A percentile compares a stretch with the other conserved stretches of the same genome.
These are phyloP conservation scores for Sandelia bainsii DNA, from an alignment of 2,797 vertebrate genomes.

Conservation along the genomic window DNA sequence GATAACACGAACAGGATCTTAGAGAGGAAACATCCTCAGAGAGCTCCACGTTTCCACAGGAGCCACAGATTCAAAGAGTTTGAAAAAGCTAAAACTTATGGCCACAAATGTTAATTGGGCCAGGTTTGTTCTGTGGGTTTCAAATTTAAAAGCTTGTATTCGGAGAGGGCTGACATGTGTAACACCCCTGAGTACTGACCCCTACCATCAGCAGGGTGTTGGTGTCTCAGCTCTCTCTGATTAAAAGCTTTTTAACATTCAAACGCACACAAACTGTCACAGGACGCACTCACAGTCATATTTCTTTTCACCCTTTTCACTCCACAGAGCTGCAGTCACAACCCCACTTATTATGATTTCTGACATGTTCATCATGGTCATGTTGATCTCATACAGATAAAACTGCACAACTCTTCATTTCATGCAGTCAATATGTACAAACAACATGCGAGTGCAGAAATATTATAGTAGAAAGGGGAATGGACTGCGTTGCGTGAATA, in stretches of 20 bases:
- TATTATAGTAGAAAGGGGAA: too few relatives aligned
- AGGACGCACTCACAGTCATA: not conserved
- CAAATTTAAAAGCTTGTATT: slow-evolving; percentile 42
- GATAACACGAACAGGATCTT: slow-evolving; percentile 28
- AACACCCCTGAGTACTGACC: slow-evolving; percentile 10
- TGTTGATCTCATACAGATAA: not conserved
- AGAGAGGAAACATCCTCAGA: slow-evolving; percentile 17
- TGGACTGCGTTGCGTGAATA: too few relatives aligned
- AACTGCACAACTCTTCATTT: too few relatives aligned
- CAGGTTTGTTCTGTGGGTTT: not conserved
- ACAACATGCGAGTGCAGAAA: too few relatives aligned
- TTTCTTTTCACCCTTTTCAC: slow-evolving; percentile 9
- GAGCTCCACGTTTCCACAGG: slow-evolving; percentile 5
- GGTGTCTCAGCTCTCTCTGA: slow-evolving; percentile 4
- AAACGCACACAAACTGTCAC: slow-evolving; percentile 1
- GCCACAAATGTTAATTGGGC: not conserved
- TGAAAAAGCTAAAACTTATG: not conserved
- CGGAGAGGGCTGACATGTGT: slow-evolving; percentile 3
- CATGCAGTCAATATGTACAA: too few relatives aligned
- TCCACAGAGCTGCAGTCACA: not conserved
- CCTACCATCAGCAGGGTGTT: slow-evolving; percentile 22
- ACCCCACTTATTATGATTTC: slow-evolving; percentile 3
- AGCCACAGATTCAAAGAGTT: not conserved
- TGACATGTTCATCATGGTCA: not conserved
- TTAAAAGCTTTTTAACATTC: slow-evolving; percentile 50